Evolutionary conservation across 2,797 vertebrate species (phyloP).

Genomic region (Anolis apletophallus): DNA sequence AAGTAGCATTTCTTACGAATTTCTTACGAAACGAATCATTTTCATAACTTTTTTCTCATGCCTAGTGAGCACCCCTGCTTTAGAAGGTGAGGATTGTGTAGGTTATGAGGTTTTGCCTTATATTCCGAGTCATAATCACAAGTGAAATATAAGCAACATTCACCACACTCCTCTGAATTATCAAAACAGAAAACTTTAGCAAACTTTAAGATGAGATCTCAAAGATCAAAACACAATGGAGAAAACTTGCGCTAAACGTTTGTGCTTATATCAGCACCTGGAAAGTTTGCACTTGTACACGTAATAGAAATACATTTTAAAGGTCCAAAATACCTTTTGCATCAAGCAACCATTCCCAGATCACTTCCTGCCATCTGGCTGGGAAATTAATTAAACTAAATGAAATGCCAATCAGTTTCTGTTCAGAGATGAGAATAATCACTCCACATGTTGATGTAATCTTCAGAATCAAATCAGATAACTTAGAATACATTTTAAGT

Average conservation of each 20-base stretch:
- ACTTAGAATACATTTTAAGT: not conserved
- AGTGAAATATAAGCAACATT: too few relatives aligned
- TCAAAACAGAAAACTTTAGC: not conserved
- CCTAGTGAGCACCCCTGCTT: too few relatives aligned
- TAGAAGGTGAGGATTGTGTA: not conserved
- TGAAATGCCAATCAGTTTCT: slow-evolving; percentile 6
- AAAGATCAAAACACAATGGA: not conserved
- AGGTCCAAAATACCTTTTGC: slow-evolving; percentile 13
- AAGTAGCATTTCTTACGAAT: too few relatives aligned
- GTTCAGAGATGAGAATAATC: slow-evolving; percentile 12
- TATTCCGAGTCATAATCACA: not conserved
- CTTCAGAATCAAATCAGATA: slow-evolving; percentile 1
- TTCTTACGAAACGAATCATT: too few relatives aligned
- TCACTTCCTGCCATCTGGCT: slow-evolving; percentile 20
- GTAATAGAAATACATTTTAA: not conserved
- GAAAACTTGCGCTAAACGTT: not conserved
- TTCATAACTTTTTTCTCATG: too few relatives aligned
- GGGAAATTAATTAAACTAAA: slow-evolving; percentile 30
- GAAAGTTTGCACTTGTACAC: not conserved
- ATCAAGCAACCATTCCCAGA: slow-evolving; percentile 10
- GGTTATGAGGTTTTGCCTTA: not conserved
- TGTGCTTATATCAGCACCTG: not conserved
- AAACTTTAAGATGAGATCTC: not conserved
- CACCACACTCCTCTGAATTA: not conserved
- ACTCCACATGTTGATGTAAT: not conserved